These are phyloP conservation scores for Adelognathus sp. DNA, from an alignment of 2,888 invertebrate genomes.

Conservation along the genomic window DNA sequence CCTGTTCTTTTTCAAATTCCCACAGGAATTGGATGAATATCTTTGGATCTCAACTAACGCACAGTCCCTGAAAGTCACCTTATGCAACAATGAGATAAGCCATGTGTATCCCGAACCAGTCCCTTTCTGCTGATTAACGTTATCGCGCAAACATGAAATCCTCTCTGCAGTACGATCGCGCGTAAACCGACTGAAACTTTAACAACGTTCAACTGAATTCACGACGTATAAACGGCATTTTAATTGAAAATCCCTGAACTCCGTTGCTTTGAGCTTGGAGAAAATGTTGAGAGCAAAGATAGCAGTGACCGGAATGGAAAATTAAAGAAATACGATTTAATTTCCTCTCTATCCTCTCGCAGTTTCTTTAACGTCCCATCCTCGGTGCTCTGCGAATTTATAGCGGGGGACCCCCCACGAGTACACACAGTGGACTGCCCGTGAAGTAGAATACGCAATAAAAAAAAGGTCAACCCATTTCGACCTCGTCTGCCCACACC, in stretches of 20 bases:
- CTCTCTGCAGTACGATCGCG: not conserved
- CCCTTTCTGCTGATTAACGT: not conserved
- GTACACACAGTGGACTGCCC: not conserved
- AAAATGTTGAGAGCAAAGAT: not conserved
- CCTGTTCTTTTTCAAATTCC: not conserved
- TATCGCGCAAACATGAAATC: not conserved
- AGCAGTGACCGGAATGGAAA: not conserved
- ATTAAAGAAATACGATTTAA: conserved; percentile 22
- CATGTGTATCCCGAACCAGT: not conserved
- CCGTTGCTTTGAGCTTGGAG: no score
- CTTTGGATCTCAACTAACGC: not conserved
- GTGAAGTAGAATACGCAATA: not conserved
- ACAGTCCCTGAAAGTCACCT: not conserved
- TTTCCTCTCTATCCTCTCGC: conserved; percentile 4
- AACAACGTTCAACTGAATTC: not conserved
- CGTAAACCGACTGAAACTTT: not conserved
- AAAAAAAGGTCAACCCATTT: not conserved
- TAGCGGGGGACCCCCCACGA: not conserved
- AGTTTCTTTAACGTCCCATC: conserved; percentile 9
- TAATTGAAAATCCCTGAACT: not conserved
- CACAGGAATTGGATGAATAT: not conserved
- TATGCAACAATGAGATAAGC: not conserved
- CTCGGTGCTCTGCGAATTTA: conserved; percentile 16
- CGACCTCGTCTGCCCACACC: not conserved
- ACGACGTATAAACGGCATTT: conserved; percentile 12